Base-by-base conservation (phyloP, 2,797 vertebrate genomes). In the Lithobates sylvaticus region DNA sequence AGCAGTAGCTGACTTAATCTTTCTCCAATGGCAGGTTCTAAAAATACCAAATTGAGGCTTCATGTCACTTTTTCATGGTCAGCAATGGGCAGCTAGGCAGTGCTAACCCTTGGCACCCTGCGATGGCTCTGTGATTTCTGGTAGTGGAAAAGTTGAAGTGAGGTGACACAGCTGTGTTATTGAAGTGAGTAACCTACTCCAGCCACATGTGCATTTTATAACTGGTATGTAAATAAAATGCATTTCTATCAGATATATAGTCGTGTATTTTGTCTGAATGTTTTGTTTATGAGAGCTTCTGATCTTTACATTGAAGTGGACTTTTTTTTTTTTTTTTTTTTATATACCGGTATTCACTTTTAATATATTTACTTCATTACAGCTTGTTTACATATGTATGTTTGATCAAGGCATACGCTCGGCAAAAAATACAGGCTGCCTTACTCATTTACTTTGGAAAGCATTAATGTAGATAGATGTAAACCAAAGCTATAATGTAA, bases 131-230 rank as follows among this genome's bases (percentile, higher is more conserved):
- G 61, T 13, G 21, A 75, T 44, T 74, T 65, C 67, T 65, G 58
- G 36, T 58, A 47, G 81, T 9, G 27, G 70, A 65, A 58, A 34
- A 83, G 72, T 23, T 83, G 81, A 83, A 72, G 69, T 27, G 15
- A 72, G 79, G 79, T 73, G 68, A 64, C 69, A 42, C 79, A 72
- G 69, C 69, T 72, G 68, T 78, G 76, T 58, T 58, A 81, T 61
- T 69, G 36, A 70, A 72, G 79, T 10, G 68, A 61, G 47, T 27
- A 61, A 73, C 69, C 50, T 71, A 32, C 67, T 70, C 36, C 27
- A 32, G 68, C 79, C 79, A 58, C 50, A n/a, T 67, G 64, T 27
- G 64, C 64, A 65, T 65, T 65, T 65, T 65, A 27, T 39, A 27
- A 58, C 69, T 61, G n/a, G 12, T 39, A 81, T 27, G 26, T 61